Percentiles rank a stretch among this genome's conserved stretches.
These are phyloP conservation scores for Trachelus stipa DNA, from an alignment of 2,888 invertebrate genomes.

Conservation along the genomic window DNA sequence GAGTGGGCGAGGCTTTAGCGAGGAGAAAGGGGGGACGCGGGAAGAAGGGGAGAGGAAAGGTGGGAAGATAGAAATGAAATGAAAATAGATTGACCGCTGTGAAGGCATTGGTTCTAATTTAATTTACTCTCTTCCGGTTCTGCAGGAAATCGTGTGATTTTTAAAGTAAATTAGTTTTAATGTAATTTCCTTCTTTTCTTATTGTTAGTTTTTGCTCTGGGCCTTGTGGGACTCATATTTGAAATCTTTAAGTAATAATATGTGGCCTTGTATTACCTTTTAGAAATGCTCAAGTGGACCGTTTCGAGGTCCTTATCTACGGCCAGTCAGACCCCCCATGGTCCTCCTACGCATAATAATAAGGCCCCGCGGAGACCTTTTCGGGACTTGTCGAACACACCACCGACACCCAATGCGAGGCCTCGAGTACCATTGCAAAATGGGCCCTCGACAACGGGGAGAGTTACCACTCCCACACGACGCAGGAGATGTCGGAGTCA, in stretches of 20 bases:
- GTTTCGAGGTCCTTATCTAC: slow-evolving; percentile 64
- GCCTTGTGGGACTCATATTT: too few relatives aligned
- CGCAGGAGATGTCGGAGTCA: slow-evolving; percentile 60
- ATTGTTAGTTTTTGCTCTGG: too few relatives aligned
- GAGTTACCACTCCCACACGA: slow-evolving; percentile 27
- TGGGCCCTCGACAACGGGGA: background rate
- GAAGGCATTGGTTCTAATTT: background rate
- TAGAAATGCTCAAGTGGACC: slow-evolving; percentile 65
- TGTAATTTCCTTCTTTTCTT: too few relatives aligned
- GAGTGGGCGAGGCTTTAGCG: too few relatives aligned
- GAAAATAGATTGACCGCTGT: too few relatives aligned
- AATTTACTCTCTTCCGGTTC: background rate
- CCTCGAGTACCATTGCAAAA: background rate
- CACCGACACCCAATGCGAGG: slow-evolving; percentile 46
- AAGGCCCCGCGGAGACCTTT: slow-evolving; percentile 55
- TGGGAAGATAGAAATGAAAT: too few relatives aligned
- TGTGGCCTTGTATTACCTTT: slow-evolving; percentile 8
- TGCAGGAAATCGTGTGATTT: background rate
- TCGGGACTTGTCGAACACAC: slow-evolving; percentile 63
- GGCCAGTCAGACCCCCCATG: slow-evolving; percentile 61
- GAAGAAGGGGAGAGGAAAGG: too few relatives aligned
- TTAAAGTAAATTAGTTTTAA: too few relatives aligned
- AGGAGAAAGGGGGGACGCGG: too few relatives aligned
- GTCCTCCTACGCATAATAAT: slow-evolving; percentile 45
- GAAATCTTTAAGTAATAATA: too few relatives aligned